A percentile compares a stretch with the other conserved stretches of the same genome.
Conservation (phyloP, 2,797 vertebrate genomes). For the Acropternis orthonyx region DNA sequence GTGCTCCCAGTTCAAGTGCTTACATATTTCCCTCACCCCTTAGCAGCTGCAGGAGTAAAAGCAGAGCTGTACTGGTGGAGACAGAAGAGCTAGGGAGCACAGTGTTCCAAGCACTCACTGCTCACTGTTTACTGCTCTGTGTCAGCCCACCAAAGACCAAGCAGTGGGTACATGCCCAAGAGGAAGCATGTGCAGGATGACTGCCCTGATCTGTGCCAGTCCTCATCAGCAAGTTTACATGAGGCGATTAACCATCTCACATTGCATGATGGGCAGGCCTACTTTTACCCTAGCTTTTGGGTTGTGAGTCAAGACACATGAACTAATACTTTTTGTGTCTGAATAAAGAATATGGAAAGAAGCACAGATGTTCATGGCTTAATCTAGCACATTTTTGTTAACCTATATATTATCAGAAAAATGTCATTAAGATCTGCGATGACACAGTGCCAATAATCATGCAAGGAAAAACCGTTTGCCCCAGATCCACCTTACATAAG, state of each 20-base stretch:
- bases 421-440: background rate
- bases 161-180: background rate
- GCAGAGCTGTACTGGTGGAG: background rate
- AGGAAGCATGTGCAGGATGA: background rate
- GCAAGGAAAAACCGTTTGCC: background rate
- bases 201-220: background rate
- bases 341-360: background rate
- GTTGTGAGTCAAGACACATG: background rate
- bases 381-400: background rate
- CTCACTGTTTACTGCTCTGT: background rate
- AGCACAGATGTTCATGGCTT: background rate
- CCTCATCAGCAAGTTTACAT: background rate
- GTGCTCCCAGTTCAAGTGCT: background rate
- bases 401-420: background rate
- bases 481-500: background rate
- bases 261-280: background rate
- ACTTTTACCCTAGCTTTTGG: background rate
- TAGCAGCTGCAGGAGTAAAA: background rate
- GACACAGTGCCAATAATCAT: background rate
- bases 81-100: background rate
- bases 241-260: no score
- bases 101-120: fast-evolving
- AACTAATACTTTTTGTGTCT: background rate
- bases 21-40: background rate
- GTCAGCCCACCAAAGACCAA: background rate